Percentiles rank a stretch among this genome's conserved stretches.
Conservation (phyloP, 2,888 invertebrate genomes). For the Bhutanitis thaidina region DNA sequence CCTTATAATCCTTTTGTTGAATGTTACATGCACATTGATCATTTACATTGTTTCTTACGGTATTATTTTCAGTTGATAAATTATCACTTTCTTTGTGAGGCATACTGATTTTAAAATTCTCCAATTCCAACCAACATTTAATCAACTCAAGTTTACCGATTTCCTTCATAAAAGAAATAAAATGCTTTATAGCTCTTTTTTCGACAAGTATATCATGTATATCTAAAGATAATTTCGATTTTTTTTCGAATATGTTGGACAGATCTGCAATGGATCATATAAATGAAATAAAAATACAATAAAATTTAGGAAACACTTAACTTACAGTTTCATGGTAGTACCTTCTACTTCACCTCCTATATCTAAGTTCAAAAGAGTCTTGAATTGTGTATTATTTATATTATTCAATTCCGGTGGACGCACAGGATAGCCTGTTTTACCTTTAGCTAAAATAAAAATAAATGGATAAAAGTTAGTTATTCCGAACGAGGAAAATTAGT, state of each 20-base stretch:
- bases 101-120: slow-evolving; percentile 77
- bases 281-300: slow-evolving; percentile 1
- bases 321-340: slow-evolving; percentile 29
- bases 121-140: slow-evolving; percentile 88
- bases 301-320: slow-evolving; percentile 8
- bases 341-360: slow-evolving; percentile 52
- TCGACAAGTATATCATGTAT: slow-evolving; percentile 88
- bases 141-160: slow-evolving; percentile 83
- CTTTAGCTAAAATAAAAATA: slow-evolving; percentile 55
- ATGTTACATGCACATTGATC: slow-evolving; percentile 41
- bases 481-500: no score
- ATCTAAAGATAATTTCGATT: slow-evolving; percentile 86
- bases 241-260: slow-evolving; percentile 59
- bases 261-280: slow-evolving; percentile 49
- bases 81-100: slow-evolving; percentile 23
- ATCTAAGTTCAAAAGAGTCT: slow-evolving; percentile 43
- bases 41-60: slow-evolving; percentile 54
- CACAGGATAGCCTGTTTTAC: slow-evolving; percentile 72
- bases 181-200: slow-evolving; percentile 89
- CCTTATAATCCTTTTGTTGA: slow-evolving; percentile 32
- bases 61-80: slow-evolving; percentile 35
- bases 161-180: slow-evolving; percentile 92
- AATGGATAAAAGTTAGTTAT: background rate
- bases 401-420: slow-evolving; percentile 60
- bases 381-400: slow-evolving; percentile 13